These are phyloP conservation scores for Idris sp. DNA, from an alignment of 1,140 invertebrate genomes.

Conservation along the genomic window DNA sequence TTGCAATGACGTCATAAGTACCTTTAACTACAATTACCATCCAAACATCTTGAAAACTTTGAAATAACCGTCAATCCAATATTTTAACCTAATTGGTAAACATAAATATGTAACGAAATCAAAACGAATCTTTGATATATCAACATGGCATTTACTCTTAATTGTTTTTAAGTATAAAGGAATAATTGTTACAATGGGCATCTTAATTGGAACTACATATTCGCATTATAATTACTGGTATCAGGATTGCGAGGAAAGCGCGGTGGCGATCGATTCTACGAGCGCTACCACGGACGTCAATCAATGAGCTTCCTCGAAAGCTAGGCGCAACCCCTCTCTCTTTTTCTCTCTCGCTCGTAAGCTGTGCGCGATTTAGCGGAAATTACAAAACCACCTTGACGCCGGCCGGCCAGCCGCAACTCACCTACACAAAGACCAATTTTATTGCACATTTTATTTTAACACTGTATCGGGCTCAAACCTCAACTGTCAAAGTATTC, in stretches of 20 bases:
- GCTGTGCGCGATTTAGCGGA: conserved; percentile 51
- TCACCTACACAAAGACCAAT: conserved; percentile 15
- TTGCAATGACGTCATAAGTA: too few relatives aligned
- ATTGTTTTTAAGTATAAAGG: too few relatives aligned
- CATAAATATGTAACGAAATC: too few relatives aligned
- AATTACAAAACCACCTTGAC: conserved; percentile 62
- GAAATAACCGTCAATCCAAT: too few relatives aligned
- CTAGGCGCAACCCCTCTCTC: too few relatives aligned
- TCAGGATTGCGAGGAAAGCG: conserved; percentile 4
- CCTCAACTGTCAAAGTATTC: neutral
- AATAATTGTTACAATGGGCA: too few relatives aligned
- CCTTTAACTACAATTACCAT: too few relatives aligned
- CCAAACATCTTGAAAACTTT: too few relatives aligned
- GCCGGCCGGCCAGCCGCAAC: conserved; percentile 21
- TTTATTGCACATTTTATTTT: conserved; percentile 27
- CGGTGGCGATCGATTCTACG: conserved; percentile 41
- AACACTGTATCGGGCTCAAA: neutral
- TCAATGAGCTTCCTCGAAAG: conserved; percentile 57
- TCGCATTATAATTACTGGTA: conserved; percentile 29
- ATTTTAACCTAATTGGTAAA: too few relatives aligned
- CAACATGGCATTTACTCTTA: too few relatives aligned
- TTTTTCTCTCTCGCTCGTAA: conserved; percentile 25
- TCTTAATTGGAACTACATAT: conserved; percentile 22
- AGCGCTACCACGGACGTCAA: conserved; percentile 51
- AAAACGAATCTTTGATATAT: too few relatives aligned